Evolutionary conservation across 2,113 vertebrate species (phyloP).

Genomic region (Struthidea cinerea): DNA sequence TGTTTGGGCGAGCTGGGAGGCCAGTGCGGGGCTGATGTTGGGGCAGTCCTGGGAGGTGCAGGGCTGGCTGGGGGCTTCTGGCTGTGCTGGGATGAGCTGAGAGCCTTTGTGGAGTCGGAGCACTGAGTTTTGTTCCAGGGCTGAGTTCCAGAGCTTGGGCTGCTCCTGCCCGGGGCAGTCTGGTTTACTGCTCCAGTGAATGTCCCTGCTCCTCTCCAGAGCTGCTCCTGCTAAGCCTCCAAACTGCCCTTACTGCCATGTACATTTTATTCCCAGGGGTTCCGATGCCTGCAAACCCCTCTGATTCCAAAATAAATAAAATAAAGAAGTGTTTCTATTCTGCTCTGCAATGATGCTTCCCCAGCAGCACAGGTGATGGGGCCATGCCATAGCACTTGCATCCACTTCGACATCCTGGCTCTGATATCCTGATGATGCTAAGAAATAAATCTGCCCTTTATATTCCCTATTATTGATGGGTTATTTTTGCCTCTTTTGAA

Average conservation of each 20-base stretch:
- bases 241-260: neutral
- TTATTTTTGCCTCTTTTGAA: neutral
- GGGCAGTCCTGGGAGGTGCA: neutral
- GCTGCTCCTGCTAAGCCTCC: neutral
- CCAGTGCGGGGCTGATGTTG: accelerated
- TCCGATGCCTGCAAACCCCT: neutral
- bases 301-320: neutral
- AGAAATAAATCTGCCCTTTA: neutral
- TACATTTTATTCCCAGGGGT: neutral
- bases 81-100: neutral
- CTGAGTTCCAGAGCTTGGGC: neutral
- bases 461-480: neutral
- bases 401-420: neutral
- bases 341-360: neutral
- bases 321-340: neutral
- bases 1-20: neutral
- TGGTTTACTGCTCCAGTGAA: neutral
- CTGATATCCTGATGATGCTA: neutral
- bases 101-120: neutral
- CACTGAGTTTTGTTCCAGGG: neutral
- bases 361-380: neutral
- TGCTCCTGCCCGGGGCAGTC: neutral
- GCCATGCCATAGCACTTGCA: neutral
- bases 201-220: neutral
- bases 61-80: neutral